These are phyloP conservation scores for Hirtodrosophila duncani DNA, from an alignment of 2,888 invertebrate genomes.

Conservation along the genomic window DNA sequence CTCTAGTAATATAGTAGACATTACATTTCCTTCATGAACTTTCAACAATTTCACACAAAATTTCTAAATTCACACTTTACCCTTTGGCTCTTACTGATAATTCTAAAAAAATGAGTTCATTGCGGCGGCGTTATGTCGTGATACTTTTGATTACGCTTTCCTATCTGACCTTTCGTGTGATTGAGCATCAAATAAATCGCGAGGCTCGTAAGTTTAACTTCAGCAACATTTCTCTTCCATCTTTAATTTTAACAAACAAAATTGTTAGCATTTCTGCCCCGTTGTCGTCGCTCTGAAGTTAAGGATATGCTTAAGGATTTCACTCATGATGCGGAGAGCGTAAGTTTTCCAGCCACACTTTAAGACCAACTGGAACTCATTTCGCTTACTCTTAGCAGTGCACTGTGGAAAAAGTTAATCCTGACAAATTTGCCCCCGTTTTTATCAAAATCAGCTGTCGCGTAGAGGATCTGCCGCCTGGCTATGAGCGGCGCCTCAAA, in stretches of 20 bases:
- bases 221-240: no score
- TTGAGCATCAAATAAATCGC: not conserved
- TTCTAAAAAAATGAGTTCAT: slow-evolving; percentile 20
- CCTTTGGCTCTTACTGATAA: no score
- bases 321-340: slow-evolving; percentile 15
- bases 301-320: slow-evolving; percentile 1
- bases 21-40: no score
- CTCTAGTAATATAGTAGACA: no score
- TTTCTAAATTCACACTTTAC: no score
- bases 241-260: not conserved
- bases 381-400: slow-evolving; percentile 3
- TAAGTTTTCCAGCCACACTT: not conserved
- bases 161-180: not conserved
- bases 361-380: not conserved
- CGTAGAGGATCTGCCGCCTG: slow-evolving; percentile 7
- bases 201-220: slow-evolving; percentile 2
- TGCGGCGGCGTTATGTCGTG: slow-evolving; percentile 7
- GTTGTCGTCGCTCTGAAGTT: not conserved
- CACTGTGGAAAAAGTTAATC: not conserved
- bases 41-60: no score
- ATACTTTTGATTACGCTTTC: slow-evolving; percentile 1
- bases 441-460: slow-evolving; percentile 8
- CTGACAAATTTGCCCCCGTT: no score
- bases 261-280: not conserved
- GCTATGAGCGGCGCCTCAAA: not conserved